Percentiles rank a stretch among this genome's conserved stretches.
Evolutionary conservation across 2,113 vertebrate genomes (phyloP).

Genomic region (Ellobius talpinus): DNA sequence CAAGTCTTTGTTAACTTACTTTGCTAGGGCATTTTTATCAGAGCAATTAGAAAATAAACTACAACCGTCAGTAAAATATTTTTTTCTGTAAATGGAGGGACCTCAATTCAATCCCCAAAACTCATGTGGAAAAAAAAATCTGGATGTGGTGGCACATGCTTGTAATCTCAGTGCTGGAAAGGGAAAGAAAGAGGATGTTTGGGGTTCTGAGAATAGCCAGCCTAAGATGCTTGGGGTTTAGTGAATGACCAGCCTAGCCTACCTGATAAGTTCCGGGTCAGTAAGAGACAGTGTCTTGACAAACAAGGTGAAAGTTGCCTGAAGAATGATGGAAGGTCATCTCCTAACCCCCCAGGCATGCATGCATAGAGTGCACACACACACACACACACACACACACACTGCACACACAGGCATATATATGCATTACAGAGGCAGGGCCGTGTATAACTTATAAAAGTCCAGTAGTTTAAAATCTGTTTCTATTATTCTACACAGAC

Average conservation of each 20-base stretch:
- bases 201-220: background rate
- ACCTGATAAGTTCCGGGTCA: background rate
- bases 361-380: background rate
- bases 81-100: background rate
- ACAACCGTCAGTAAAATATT: background rate
- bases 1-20: background rate
- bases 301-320: background rate
- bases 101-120: background rate
- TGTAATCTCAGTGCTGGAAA: background rate
- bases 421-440: background rate
- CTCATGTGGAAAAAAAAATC: background rate
- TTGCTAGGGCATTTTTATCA: background rate
- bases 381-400: background rate
- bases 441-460: background rate
- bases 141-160: background rate
- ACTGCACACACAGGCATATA: background rate
- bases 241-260: background rate
- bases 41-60: background rate
- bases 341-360: background rate
- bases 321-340: background rate
- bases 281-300: background rate
- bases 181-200: background rate
- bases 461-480: background rate
- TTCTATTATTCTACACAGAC: background rate
- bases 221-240: background rate